A percentile compares a stretch with the other conserved stretches of the same genome.
These are phyloP conservation scores for Augochlora pura DNA, from an alignment of 1,140 invertebrate species.

Conservation along the genomic window DNA sequence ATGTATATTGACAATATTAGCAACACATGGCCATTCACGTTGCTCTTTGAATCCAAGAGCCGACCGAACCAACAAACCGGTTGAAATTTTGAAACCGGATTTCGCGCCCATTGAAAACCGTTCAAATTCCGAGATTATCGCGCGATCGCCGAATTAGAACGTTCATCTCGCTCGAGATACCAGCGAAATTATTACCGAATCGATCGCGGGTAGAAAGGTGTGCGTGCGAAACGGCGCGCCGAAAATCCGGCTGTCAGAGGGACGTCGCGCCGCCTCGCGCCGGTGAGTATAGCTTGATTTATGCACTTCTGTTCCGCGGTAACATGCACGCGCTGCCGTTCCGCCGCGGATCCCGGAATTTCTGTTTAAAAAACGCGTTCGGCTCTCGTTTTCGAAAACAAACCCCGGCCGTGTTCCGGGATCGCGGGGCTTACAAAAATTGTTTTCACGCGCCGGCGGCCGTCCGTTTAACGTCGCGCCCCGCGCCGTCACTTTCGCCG, in stretches of 20 bases:
- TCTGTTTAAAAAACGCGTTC: background rate
- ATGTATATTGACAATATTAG: too few relatives aligned
- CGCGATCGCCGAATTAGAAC: background rate
- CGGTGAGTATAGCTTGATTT: conserved; percentile 1
- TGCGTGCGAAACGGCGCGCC: background rate
- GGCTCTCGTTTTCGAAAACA: background rate
- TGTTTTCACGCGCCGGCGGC: background rate
- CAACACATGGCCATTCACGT: too few relatives aligned
- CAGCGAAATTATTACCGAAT: background rate
- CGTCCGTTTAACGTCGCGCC: background rate
- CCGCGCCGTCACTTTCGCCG: background rate
- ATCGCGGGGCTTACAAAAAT: background rate
- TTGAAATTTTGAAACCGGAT: too few relatives aligned
- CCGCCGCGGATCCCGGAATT: background rate
- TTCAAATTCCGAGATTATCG: background rate
- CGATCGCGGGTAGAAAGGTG: background rate
- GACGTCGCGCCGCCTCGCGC: too few relatives aligned
- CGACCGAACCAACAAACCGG: background rate
- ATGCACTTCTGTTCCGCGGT: background rate
- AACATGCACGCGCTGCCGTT: background rate
- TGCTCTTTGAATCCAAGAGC: too few relatives aligned
- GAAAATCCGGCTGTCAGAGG: conserved; percentile 10
- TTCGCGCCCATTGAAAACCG: too few relatives aligned
- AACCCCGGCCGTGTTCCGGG: background rate
- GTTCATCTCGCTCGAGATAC: background rate